Conservation (phyloP, 2,113 vertebrate genomes). For the Scalopus aquaticus region DNA sequence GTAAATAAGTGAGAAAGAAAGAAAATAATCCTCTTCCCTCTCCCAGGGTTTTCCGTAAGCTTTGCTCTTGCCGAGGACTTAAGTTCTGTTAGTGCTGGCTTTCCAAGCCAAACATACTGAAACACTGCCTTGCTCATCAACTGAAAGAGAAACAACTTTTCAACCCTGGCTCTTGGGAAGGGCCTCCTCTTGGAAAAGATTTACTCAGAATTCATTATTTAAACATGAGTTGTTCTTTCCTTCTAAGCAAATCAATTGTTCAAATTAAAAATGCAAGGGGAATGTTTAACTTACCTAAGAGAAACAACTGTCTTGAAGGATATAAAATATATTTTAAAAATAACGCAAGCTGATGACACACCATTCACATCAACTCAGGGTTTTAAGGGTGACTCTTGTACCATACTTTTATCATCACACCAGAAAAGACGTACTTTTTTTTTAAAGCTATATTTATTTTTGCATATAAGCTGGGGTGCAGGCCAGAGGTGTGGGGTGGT, state of each 20-base stretch:
- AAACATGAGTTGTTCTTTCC: constrained; percentile 29
- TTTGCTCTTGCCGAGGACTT: background rate
- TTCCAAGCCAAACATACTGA: background rate
- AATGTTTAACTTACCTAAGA: constrained; percentile 11
- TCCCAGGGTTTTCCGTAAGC: background rate
- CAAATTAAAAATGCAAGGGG: constrained; percentile 54
- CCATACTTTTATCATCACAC: background rate
- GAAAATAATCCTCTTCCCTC: background rate
- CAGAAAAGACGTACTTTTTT: too few species aligned
- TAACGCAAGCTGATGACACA: background rate
- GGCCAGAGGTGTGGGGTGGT: too few species aligned
- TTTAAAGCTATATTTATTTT: too few species aligned
- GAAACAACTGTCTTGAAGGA: background rate
- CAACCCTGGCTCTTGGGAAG: background rate
- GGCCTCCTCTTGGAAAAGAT: background rate
- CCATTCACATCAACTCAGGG: background rate
- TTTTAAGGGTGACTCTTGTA: background rate
- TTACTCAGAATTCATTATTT: constrained; percentile 48
- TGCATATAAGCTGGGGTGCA: too few species aligned
- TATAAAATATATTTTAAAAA: constrained; percentile 10
- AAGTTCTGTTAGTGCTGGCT: background rate
- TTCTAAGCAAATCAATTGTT: constrained; percentile 47
- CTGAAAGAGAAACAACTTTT: background rate
- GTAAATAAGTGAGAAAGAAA: background rate
- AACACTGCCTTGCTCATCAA: background rate